phyloP scores from a whole-genome alignment of 1,140 invertebrate species.

The Pseudomyrmex sp. region DNA sequence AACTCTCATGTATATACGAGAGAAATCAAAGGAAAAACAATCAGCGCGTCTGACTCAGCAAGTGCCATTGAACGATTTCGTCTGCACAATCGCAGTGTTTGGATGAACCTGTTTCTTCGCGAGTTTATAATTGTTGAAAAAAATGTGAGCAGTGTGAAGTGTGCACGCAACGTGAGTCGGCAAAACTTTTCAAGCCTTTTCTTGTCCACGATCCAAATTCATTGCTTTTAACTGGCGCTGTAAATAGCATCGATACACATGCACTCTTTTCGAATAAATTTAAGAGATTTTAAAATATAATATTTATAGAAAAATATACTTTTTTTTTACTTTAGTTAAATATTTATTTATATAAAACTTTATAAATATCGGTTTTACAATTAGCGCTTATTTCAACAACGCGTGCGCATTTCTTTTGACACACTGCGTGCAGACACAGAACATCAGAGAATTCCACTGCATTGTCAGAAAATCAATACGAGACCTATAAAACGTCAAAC shows the following conservation, averaged over 20 bases:
- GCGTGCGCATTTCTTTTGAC: constrained; percentile 42
- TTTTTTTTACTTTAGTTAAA: background rate
- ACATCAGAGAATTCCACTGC: background rate
- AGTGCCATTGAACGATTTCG: constrained; percentile 14
- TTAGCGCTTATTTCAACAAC: background rate
- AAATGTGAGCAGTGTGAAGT: background rate
- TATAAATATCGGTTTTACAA: background rate
- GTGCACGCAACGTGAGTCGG: constrained; percentile 4
- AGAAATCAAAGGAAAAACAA: background rate
- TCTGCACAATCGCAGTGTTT: background rate
- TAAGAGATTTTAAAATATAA: constrained; percentile 3
- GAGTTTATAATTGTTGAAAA: constrained; percentile 4
- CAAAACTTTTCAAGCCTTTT: background rate
- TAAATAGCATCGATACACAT: background rate
- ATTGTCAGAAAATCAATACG: constrained; percentile 66
- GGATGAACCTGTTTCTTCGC: background rate
- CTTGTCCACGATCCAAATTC: constrained; percentile 12
- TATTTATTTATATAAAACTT: background rate
- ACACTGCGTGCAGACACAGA: background rate
- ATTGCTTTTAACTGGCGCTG: background rate
- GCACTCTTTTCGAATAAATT: background rate
- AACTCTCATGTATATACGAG: background rate
- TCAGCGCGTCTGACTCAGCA: background rate
- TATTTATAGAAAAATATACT: background rate
- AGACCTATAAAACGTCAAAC: constrained; percentile 45